Base-by-base conservation (phyloP, 2,113 vertebrate species). In the Sorex fumeus region DNA sequence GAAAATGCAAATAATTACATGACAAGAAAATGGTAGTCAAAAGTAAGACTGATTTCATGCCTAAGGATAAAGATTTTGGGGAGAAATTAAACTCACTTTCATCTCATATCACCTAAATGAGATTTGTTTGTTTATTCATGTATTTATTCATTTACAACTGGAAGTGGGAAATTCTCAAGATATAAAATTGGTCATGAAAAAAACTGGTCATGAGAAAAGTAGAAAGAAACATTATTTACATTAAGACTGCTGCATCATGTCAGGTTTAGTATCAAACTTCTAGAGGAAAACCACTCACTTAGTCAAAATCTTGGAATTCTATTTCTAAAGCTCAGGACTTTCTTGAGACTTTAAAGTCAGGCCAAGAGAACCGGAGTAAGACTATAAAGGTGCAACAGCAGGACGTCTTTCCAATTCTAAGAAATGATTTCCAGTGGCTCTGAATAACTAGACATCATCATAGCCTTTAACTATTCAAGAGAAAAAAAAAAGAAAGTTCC, bases 371-470 rank as follows among this genome's bases (percentile, higher is more conserved):
- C 62, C 60, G 34, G 77, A 93, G 27, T 74, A 57, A 91, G 57
- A 91, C 91, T 67, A 76, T 79, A 72, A 94, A 95, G 92, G 76
- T 90, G 34, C 87, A 87, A 84, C n/a, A 84, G 78, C 28, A 71
- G 81, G 66, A 87, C 64, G 45, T 85, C 84, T 91, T 93, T 92
- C 86, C 70, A 96, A 57, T 28, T 72, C 74, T 66, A 82, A 84
- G 34, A 66, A 93, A 88, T 34, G 28, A 87, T 76, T 91, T 89
- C 89, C 90, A 96, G 88, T 93, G 95, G 78, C 84, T 93, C 74
- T 77, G 62, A 93, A 84, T 91, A 93, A 89, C 81, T 78, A 89
- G 80, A 87, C 45, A 93, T 93, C 86, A 91, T 92, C 92, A 72
- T 57, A 94, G 50, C 76, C 60, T 84, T 50, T 81, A 36, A 67